Evolutionary conservation across 1,140 invertebrate species (phyloP).

Genomic region (Uloborus diversus): DNA sequence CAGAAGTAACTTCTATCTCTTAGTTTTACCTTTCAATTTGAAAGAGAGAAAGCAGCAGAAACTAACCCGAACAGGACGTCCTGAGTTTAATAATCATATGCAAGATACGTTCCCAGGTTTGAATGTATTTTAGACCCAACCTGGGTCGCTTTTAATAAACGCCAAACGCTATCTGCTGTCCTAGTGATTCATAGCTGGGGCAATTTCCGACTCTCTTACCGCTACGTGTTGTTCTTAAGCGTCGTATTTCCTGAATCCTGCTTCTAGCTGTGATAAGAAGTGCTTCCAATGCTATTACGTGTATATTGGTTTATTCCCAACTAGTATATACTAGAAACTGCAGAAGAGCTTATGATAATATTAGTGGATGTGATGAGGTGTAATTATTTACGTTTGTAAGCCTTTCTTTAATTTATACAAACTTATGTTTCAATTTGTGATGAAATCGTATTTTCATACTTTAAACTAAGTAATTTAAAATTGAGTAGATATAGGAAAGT

Average conservation of each 20-base stretch:
- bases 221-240: conserved; percentile 15
- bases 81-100: conserved; percentile 22
- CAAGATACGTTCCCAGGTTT: conserved; percentile 21
- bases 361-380: no score
- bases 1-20: no score
- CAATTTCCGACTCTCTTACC: conserved; percentile 35
- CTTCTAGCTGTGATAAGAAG: conserved; percentile 21
- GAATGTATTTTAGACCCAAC: conserved; percentile 20
- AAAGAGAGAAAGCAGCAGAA: background rate
- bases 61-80: conserved; percentile 24
- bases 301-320: background rate
- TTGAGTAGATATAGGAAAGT: no score
- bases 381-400: background rate
- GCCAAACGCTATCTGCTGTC: conserved; percentile 17
- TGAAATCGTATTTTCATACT: no score
- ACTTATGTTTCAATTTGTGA: background rate
- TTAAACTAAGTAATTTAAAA: no score
- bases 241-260: conserved; percentile 33
- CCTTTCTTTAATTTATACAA: background rate
- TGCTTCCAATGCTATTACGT: background rate
- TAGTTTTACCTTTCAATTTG: background rate
- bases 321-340: no score
- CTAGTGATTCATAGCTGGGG: conserved; percentile 34
- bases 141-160: conserved; percentile 15
- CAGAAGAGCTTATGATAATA: no score